Evolutionary conservation across 92 coral and sea anemone genomes (phyloP).

Genomic region (Paramuricea clavata): DNA sequence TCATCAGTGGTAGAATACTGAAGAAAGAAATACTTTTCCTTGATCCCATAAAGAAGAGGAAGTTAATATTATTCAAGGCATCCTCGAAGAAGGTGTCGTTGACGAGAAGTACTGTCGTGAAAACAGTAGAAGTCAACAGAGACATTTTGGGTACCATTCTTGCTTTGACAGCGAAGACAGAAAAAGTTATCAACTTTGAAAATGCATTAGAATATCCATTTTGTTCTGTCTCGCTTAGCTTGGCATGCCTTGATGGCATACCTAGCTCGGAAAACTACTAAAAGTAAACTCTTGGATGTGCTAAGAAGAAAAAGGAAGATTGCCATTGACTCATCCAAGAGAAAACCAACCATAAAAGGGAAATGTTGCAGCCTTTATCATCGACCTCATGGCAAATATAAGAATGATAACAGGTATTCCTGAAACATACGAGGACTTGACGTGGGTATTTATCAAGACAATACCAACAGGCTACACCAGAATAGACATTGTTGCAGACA

Average conservation of each 20-base stretch:
- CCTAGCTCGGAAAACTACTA: too few species aligned
- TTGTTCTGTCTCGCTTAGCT: constrained; percentile 7
- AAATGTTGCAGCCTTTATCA: not conserved
- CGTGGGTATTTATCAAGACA: not conserved
- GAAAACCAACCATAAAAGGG: constrained; percentile 4
- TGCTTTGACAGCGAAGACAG: constrained; percentile 14
- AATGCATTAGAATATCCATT: constrained; percentile 9
- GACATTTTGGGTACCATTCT: not conserved
- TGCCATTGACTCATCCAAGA: not conserved
- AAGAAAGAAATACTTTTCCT: not conserved
- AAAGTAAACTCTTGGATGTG: not conserved
- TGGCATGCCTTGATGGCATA: not conserved
- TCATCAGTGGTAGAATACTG: not conserved
- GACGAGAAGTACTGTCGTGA: not conserved
- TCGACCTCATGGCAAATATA: constrained; percentile 19
- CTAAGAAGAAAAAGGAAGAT: not conserved
- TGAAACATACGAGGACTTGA: constrained; percentile 13
- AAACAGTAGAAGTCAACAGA: constrained; percentile 12
- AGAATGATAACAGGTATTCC: not conserved
- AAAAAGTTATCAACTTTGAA: constrained; percentile 1
- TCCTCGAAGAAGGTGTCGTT: not conserved
- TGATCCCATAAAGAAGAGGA: not conserved
- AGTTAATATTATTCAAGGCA: not conserved
- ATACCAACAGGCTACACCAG: not conserved
- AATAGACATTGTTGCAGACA: constrained; percentile 18